Base-by-base conservation (phyloP, 1,140 invertebrate species). In the Pogonus chalceus region DNA sequence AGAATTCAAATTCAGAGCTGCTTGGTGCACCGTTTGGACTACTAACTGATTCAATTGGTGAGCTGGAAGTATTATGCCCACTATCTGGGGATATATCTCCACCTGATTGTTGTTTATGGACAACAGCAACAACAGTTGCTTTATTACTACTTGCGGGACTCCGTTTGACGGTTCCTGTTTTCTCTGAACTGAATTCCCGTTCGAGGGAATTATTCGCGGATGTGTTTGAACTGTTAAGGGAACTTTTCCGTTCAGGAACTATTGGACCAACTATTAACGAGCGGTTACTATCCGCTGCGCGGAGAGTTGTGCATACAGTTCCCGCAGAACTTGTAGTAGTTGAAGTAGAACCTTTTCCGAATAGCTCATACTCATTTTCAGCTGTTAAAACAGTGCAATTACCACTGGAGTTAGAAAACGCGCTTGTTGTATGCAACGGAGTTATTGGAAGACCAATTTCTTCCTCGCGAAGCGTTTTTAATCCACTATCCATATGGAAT, bases 401-500 rank as follows among this genome's bases (percentile, higher is more conserved):
- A 2, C 75, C 69, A 31, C 70, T 77, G 26, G 69, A 72, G 56
- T 68, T 74, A 2, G 72, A 74, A 56, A 84, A 72, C 23, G 78
- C 77, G 37, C 73, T 77, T 23, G 78, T 80, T 18, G 76, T 76
- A 63, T 83, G 82, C 60, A 84, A 62, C 2, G 81, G 80, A 2
- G 79, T 81, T 49, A 78, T 72, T 0, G 80, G 80, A 3, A 43
- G 4, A 18, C 18, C 18, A 20, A 72, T 66, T 65, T 88, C 88
- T 70, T 90, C 87, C 68, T 90, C 87, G 66, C 86, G 84, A 14
- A 88, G 69, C 0, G 86, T 89, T 68, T 92, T 91, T 39, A 96
- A 69, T 1, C 93, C 94, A 52, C 90, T 94, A 69, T 97, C 94
- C 76, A 93, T 85, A 67, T 96, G 92, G 74, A 97, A 96, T 10